Evolutionary conservation across 2,888 invertebrate species (phyloP), one percentile per base, ranked within the genome.

Genomic region (Choreutis nemorana): DNA sequence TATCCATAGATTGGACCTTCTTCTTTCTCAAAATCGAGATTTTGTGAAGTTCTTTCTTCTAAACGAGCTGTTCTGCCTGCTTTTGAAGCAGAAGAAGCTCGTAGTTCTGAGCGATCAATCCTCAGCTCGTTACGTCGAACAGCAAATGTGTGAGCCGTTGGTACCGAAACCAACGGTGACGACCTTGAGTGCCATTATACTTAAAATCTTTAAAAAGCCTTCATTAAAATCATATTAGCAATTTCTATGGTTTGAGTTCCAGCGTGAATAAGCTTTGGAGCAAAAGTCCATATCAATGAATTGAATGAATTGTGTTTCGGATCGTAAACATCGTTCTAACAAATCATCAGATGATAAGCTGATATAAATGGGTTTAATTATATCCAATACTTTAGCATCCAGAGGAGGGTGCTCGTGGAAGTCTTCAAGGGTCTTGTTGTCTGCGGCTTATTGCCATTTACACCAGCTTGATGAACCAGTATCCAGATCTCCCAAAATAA

Each of bases 341-440:
- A 18, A 27, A 27, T 27, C 27, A 27, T 27, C 18, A 27, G 27
- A 27, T 11, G 27, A 27, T 27, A 27, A 27, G 27, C 27, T 27
- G 5, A 20, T 27, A 27, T 27, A 27, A 28, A 18, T 28, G 28
- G 21, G 22, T 12, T 16, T 13, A 12, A 28, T 28, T 28, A 20
- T 4, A 11, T 7, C 11, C 26, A 26, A 26, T 26, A 26, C 26
- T 26, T 26, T 26, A 8, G 7, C n/a, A 26, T 14, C 26, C 26
- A 26, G 23, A 9, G 23, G 26, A 15, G 26, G 26, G 16, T 26
- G 26, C 10, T 26, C 15, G 10, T 26, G 26, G 15, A 26, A 26
- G 26, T 16, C 18, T 27, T 27, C 16, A 16, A 27, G 27, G 6
- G 25, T 25, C 12, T 25, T 25, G 12, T 25, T 13, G 14, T 8